Evolutionary conservation across 2,888 invertebrate species (phyloP).

Genomic region (Leptopilina syphax): DNA sequence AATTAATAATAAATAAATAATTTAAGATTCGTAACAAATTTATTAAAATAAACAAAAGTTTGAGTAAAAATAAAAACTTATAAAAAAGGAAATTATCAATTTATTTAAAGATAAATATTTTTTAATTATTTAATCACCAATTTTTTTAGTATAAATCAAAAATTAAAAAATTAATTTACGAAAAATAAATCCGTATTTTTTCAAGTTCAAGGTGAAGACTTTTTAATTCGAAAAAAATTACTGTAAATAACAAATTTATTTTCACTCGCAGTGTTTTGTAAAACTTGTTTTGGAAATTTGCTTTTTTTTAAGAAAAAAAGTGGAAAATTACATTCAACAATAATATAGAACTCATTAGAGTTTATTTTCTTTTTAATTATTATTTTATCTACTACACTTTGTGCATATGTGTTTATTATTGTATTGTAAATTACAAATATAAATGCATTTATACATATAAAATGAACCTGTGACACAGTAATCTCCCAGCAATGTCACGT

Average conservation of each 20-base stretch:
- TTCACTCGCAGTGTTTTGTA: neutral
- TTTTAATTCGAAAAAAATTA: neutral
- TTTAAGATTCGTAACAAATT: no score
- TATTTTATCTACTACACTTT: no score
- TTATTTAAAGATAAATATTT: neutral
- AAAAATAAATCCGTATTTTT: neutral
- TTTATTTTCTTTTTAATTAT: no score
- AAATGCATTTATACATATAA: neutral
- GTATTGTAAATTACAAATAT: neutral
- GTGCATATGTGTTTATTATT: neutral
- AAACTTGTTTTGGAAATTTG: neutral
- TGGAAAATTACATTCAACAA: no score
- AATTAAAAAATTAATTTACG: neutral
- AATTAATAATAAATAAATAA: no score
- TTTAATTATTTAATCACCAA: neutral
- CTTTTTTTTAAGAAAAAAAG: neutral
- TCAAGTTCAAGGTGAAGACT: neutral
- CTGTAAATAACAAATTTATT: no score
- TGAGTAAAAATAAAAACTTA: no score
- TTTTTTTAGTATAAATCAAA: neutral
- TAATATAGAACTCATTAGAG: no score
- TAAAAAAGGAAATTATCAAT: conserved; percentile 56
- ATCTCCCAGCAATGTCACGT: conserved; percentile 2
- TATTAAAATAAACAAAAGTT: no score
- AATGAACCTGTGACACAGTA: conserved; percentile 17